Base-by-base conservation (phyloP, 2,888 invertebrate genomes). In the Diabrotica balteata region DNA sequence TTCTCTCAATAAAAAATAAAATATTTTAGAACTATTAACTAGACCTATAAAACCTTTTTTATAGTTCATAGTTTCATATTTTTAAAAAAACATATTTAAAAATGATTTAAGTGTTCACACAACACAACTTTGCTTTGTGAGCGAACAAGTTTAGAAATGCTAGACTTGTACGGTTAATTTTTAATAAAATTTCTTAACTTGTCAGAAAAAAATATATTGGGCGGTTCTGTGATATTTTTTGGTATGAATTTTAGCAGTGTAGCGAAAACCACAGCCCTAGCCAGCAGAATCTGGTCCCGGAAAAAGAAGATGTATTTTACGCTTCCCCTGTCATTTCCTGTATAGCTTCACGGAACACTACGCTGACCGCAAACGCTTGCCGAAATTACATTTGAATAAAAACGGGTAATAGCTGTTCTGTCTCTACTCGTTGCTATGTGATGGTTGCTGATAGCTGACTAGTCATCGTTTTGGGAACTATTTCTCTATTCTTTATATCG, bases 331-430 rank as follows among this genome's bases (percentile, higher is more conserved):
- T 74, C 77, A 74, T 80, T 79, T 79, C 79, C 79, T 73, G 73
- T 75, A 77, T 76, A 69, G 77, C 77, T 77, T 76, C 73, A 74
- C 73, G 76, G 74, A 75, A 77, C 75, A 76, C 76, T 75, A 79
- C 74, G 75, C 74, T 79, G 79, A 79, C 80, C 79, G 77, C 80
- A 77, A 80, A 77, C 72, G 77, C 75, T 75, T 73, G 75, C 74
- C 72, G 73, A 75, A 78, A 79, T 81, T 78, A 77, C 78, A 79
- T 80, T 78, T 79, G 78, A 80, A 80, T 80, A 78, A 78, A 78
- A 78, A 74, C 63, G 65, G 11, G 43, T 10, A 47, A 47, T 47
- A 10, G 10, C 47, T 47, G 47, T 10, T 10, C 47, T 17, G 32
- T 4, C 32, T 32, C 32, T 32, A 32, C 32, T 32, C 32, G 32